Evolutionary conservation across 2,888 invertebrate genomes (phyloP), one percentile per base, ranked within the genome.

Genomic region (Drymonia ruficornis): DNA sequence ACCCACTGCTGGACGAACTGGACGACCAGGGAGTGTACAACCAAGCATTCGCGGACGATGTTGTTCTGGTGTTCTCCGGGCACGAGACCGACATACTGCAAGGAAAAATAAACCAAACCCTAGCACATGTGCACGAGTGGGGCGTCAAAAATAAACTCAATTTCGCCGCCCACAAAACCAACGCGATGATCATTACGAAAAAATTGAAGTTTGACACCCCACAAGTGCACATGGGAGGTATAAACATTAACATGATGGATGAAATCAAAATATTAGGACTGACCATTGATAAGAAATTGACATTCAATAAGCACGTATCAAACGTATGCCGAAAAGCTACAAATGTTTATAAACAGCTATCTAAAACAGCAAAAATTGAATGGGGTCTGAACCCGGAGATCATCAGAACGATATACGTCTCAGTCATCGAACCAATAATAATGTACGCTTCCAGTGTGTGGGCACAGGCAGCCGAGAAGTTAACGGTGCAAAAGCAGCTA

Each of bases 381-480:
- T 57, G 57, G 57, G 57, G 57, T 0, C 15, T 53, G 12, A 40
- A 52, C 15, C 15, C 46, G 2, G 56, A 56, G 8, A 45, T 52
- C 1, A 19, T 50, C 5, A 40, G 44, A 1, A 50, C 47, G 0
- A 56, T 56, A n/a, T 56, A 56, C 29, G 18, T 43, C 1, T 29
- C 49, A 1, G 50, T 50, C 0, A 23, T 52, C 7, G 52, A 50
- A n/a, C 50, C 52, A 0, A 49, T 49, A 2, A 40, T 49, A 11
- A 45, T 28, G 28, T 28, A 28, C 7, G 28, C 28, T 5, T 28
- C 28, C 3, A 28, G 28, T 5, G 28, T 28, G 4, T 28, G 28
- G 28, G 28, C 28, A 28, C 28, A 3, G 7, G 28, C 28, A 7
- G 28, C 28, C 28, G 28, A 28, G 7, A 28, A 28, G 7, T 5